Percentiles rank a stretch among this genome's conserved stretches.
These are phyloP conservation scores for Drosophila recens DNA, from an alignment of 2,888 invertebrate genomes.

Conservation along the genomic window DNA sequence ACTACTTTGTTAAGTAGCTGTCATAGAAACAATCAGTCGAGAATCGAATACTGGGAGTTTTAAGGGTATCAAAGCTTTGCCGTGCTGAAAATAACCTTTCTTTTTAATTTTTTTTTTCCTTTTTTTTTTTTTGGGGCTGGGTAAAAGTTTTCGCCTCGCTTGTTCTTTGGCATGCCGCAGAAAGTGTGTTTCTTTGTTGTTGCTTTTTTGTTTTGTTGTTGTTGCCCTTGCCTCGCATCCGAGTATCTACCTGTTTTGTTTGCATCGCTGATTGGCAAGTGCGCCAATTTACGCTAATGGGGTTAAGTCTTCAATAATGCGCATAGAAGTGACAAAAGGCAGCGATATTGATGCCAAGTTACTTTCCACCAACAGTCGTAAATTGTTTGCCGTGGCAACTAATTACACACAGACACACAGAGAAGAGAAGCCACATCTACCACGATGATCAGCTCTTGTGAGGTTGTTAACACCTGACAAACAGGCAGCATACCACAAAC, in stretches of 20 bases:
- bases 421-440: slow-evolving; percentile 14
- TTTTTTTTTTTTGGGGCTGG: slow-evolving; percentile 48
- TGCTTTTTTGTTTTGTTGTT: too few relatives aligned
- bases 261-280: slow-evolving; percentile 79
- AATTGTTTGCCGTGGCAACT: slow-evolving; percentile 70
- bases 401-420: slow-evolving; percentile 51
- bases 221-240: slow-evolving; percentile 28
- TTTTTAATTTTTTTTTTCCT: slow-evolving; percentile 5
- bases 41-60: too few relatives aligned
- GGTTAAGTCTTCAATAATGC: slow-evolving; percentile 79
- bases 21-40: too few relatives aligned
- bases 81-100: slow-evolving; percentile 2
- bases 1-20: too few relatives aligned
- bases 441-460: slow-evolving; percentile 35
- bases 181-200: slow-evolving; percentile 68
- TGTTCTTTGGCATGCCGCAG: slow-evolving; percentile 71
- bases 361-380: slow-evolving; percentile 70
- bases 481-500: slow-evolving; percentile 14
- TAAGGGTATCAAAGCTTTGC: neutral
- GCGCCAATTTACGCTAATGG: slow-evolving; percentile 81
- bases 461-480: slow-evolving; percentile 74
- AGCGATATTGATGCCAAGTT: slow-evolving; percentile 31
- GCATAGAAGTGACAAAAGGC: slow-evolving; percentile 65
- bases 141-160: slow-evolving; percentile 73
- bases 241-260: slow-evolving; percentile 30